Base-by-base conservation (phyloP, 2,888 invertebrate species). In the Chrysodeixis includens region DNA sequence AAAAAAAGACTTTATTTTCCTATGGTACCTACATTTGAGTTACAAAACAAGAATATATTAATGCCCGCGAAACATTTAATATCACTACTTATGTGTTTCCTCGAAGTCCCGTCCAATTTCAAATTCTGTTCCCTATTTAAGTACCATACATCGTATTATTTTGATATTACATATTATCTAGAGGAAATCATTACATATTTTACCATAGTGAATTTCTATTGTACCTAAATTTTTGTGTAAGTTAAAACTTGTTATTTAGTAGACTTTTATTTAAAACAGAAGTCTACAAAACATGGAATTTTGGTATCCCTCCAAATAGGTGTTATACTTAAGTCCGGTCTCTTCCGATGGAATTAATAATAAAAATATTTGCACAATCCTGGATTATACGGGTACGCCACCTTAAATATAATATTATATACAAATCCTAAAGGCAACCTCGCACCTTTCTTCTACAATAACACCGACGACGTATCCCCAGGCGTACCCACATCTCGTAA, bases 341-440 rank as follows among this genome's bases (percentile, higher is more conserved):
- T 66, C n/a, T 61, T 76, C 32, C 8, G 60, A 49, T 49, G 66
- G 46, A 57, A 77, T 73, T 52, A 73, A 77, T 73, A 67, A 67
- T 73, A 77, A 73, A 73, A 73, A 66, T 77, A 62, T 73, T 77
- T 77, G 62, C 68, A 73, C 68, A 67, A 66, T 66, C 78, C 57
- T 35, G 78, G 72, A 77, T 77, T 77, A 77, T 66, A 56, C 58
- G 73, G 66, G 78, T 73, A 54, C 49, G 46, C 58, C 30, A 20
- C 56, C 57, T 44, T 67, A 57, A 67, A 62, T 62, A 35, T 14
- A 62, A 66, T 77, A 60, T 62, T 46, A 78, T 56, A 65, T 77
- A 77, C 73, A 58, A 73, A 73, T 73, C 69, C 56, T 54, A 20
- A 52, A 74, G 56, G 9, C 16, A 59, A 14, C 32, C 57, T 71